Base-by-base conservation (phyloP, 2,797 vertebrate genomes). In the Hippocampus kuda region DNA sequence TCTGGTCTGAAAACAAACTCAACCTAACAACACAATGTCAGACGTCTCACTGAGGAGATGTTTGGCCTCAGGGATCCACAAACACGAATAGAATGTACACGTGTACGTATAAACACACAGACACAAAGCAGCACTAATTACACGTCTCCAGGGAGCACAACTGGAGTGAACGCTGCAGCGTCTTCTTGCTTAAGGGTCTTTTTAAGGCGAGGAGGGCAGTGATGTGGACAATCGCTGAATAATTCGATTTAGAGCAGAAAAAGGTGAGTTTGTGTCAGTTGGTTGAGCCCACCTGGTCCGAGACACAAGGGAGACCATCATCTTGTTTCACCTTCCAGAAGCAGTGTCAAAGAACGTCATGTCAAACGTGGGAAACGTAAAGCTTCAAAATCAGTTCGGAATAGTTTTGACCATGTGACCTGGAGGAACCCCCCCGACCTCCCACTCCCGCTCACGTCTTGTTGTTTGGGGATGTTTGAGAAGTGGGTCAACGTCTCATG, bases 191-290 rank as follows among this genome's bases (percentile, higher is more conserved):
- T 46, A 13, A 64, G 81, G 87, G 75, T n/a, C 27, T 68, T 71
- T 68, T 75, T 81, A 75, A 62, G 67, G 41, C 10, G 70, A 71
- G 69, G 48, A 65, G 74, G 71, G 65, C 77, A 69, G 53, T 63
- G 74, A 77, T 72, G 73, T 70, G 73, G 76, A 78, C 77, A 77
- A 77, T 81, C 69, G 11, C 77, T 68, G 79, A 84, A 73, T 88
- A 88, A 88, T 89, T 80, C 1, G 83, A 90, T 89, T 84, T 87
- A 82, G 63, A 86, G 82, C 84, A 83, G 80, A 76, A 76, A 76
- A 57, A 81, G 87, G 82, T 16, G 69, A 49, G 84, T 90, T 90
- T 85, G 70, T 88, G 88, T 82, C 87, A 75, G 83, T 88, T 86
- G 70, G 10, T 68, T 86, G 83, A 83, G 72, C 83, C 84, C 88